A percentile compares a stretch with the other conserved stretches of the same genome.
These are phyloP conservation scores for Drepana falcataria DNA, from an alignment of 2,888 invertebrate species.

Conservation along the genomic window DNA sequence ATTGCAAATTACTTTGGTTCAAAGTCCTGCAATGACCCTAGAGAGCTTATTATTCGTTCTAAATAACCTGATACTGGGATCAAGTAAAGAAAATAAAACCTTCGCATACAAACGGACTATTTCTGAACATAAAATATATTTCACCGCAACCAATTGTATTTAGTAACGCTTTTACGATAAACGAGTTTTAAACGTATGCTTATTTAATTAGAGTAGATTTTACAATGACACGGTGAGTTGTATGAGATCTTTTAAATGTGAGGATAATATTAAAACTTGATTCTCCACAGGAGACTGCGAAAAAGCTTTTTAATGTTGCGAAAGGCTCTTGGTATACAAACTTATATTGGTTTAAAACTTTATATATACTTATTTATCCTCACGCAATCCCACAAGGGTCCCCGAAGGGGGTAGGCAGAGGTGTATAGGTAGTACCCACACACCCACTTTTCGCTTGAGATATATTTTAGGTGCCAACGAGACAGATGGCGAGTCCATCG, in stretches of 20 bases:
- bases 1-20: no score
- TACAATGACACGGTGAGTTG: neutral
- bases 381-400: no score
- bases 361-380: no score
- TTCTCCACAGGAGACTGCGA: neutral
- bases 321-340: neutral
- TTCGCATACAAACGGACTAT: constrained; percentile 8
- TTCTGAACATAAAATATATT: neutral
- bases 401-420: no score
- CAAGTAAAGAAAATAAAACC: neutral
- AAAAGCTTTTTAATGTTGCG: neutral
- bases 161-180: neutral
- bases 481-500: no score
- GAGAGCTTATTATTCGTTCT: neutral
- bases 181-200: neutral
- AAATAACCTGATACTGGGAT: neutral
- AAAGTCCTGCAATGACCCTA: neutral
- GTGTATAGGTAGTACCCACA: no score
- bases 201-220: neutral
- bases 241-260: neutral
- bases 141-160: neutral
- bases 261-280: neutral
- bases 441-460: no score
- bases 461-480: no score
- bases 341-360: no score